A percentile compares a stretch with the other conserved stretches of the same genome.
These are phyloP conservation scores for Holcopasites calliopsidis DNA, from an alignment of 1,140 invertebrate genomes.

Conservation along the genomic window DNA sequence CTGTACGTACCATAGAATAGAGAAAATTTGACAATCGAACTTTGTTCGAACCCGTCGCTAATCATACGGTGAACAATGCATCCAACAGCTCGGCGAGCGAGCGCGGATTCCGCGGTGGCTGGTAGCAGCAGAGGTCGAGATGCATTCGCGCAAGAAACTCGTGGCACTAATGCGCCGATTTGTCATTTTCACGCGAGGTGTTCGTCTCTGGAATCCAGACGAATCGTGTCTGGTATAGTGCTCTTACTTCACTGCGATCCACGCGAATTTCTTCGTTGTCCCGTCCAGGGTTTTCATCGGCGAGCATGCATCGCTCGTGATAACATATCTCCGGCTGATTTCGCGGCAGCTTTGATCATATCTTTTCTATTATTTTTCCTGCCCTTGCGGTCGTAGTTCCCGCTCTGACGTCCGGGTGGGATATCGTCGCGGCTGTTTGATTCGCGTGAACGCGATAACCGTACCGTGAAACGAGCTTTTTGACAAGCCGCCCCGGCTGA, in stretches of 20 bases:
- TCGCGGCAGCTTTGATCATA: too few relatives aligned
- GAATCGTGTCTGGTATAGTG: background rate
- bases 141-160: conserved; percentile 44
- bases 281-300: too few relatives aligned
- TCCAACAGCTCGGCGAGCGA: background rate
- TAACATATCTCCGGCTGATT: too few relatives aligned
- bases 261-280: background rate
- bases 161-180: conserved; percentile 48
- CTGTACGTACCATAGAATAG: background rate
- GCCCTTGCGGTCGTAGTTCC: background rate
- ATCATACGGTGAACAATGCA: conserved; percentile 12
- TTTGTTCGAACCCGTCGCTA: background rate
- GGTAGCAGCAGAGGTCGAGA: background rate
- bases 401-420: background rate
- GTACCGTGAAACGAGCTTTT: conserved; percentile 30
- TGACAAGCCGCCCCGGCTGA: background rate
- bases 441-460: background rate
- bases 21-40: background rate
- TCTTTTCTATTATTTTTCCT: background rate
- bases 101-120: background rate
- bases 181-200: conserved; percentile 52
- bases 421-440: background rate
- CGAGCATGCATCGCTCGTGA: too few relatives aligned
- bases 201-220: conserved; percentile 36
- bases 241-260: conserved; percentile 12